Conservation (phyloP, 2,888 invertebrate species). For the Cylloceria caligata region DNA sequence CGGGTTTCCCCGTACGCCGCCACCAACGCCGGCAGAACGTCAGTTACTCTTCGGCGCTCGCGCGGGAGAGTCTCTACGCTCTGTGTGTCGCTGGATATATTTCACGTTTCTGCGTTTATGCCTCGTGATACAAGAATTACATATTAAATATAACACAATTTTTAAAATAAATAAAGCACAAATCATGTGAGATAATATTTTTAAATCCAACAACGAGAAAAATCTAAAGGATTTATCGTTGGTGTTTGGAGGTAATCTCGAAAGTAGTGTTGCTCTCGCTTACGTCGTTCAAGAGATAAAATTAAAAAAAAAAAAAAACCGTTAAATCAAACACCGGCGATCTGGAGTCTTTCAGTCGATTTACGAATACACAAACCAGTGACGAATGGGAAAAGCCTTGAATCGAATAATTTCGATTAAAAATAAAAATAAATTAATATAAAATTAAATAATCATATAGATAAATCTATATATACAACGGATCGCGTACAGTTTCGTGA, state of each 20-base stretch:
- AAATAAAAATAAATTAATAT: not conserved
- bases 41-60: conserved; percentile 84
- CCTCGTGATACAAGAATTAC: conserved; percentile 40
- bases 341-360: not conserved
- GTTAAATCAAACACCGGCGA: conserved; percentile 16
- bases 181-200: conserved; percentile 3
- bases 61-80: conserved; percentile 80
- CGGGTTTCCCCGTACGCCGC: conserved; percentile 72
- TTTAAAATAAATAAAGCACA: too few relatives aligned
- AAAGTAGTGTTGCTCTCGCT: conserved; percentile 16
- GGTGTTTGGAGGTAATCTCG: conserved; percentile 55
- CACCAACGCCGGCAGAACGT: conserved; percentile 77
- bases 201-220: not conserved
- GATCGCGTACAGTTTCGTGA: conserved; percentile 22
- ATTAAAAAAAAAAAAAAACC: conserved; percentile 3
- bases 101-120: conserved; percentile 57
- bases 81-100: conserved; percentile 67
- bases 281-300: not conserved
- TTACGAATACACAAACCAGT: not conserved
- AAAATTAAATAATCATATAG: not conserved
- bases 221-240: conserved; percentile 53
- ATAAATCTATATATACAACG: not conserved
- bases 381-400: not conserved
- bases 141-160: conserved; percentile 6
- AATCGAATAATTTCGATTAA: not conserved